Evolutionary conservation across 2,797 vertebrate species (phyloP).

Genomic region (Semaprochilodus insignis): DNA sequence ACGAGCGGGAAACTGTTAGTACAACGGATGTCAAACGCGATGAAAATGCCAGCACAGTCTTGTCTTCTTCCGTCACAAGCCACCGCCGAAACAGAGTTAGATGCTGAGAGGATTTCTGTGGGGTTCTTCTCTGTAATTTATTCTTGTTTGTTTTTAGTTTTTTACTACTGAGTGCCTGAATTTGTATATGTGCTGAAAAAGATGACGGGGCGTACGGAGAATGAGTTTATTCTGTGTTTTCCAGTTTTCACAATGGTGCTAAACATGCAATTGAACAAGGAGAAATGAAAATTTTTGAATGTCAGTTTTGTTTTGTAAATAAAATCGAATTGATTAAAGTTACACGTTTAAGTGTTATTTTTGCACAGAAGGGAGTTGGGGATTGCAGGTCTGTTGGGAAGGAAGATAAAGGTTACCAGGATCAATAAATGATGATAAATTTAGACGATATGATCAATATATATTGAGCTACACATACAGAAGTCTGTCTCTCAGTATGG

Average conservation of each 20-base stretch:
- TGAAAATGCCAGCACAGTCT: no score
- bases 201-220: conserved; percentile 59
- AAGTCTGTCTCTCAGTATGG: no score
- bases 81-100: background rate
- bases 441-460: no score
- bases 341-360: conserved; percentile 17
- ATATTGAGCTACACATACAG: no score
- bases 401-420: no score
- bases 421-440: no score
- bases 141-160: conserved; percentile 67
- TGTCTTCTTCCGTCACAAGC: background rate
- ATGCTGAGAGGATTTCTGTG: conserved; percentile 8
- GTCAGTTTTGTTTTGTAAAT: conserved; percentile 63
- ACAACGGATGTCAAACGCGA: background rate
- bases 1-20: no score
- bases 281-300: conserved; percentile 49
- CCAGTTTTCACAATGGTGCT: conserved; percentile 79
- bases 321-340: conserved; percentile 12
- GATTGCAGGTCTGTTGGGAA: no score
- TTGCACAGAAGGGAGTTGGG: background rate
- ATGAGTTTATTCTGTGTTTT: conserved; percentile 41
- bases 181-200: conserved; percentile 72
- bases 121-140: conserved; percentile 79
- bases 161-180: conserved; percentile 80
- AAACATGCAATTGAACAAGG: conserved; percentile 68